A percentile compares a stretch with the other conserved stretches of the same genome.
Evolutionary conservation across 2,888 invertebrate genomes (phyloP).

Genomic region (Latheticus oryzae): DNA sequence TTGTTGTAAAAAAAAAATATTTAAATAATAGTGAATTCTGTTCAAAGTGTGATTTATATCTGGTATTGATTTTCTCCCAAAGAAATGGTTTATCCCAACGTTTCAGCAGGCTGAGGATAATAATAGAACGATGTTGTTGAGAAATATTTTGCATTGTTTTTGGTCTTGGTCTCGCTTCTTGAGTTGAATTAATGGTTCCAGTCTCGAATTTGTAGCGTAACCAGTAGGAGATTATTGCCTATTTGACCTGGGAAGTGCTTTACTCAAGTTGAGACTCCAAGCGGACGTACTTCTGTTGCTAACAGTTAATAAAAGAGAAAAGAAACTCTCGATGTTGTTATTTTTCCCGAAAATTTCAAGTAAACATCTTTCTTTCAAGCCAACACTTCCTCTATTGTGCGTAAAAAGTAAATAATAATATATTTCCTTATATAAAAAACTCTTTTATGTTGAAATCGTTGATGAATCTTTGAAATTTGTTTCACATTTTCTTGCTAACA

Average conservation of each 20-base stretch:
- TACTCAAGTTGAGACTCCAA: constrained; percentile 24
- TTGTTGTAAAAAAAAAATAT: too few species aligned
- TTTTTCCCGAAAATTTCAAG: constrained; percentile 33
- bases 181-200: constrained; percentile 14
- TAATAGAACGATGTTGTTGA: too few species aligned
- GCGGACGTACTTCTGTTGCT: constrained; percentile 31
- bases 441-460: constrained; percentile 10
- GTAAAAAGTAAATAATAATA: constrained; percentile 31
- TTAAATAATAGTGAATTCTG: too few species aligned
- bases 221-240: constrained; percentile 28
- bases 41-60: neutral
- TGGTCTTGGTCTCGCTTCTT: constrained; percentile 9
- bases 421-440: constrained; percentile 23
- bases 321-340: constrained; percentile 28
- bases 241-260: constrained; percentile 31
- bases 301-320: constrained; percentile 33
- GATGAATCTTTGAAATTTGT: constrained; percentile 21
- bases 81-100: too few species aligned
- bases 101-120: too few species aligned
- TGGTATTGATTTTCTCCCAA: neutral
- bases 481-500: constrained; percentile 13
- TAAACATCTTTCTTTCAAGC: constrained; percentile 25
- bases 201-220: constrained; percentile 23
- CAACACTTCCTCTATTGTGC: constrained; percentile 28
- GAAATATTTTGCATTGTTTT: constrained; percentile 19